Base-by-base conservation (phyloP, 2,888 invertebrate genomes). In the Tipula unca region DNA sequence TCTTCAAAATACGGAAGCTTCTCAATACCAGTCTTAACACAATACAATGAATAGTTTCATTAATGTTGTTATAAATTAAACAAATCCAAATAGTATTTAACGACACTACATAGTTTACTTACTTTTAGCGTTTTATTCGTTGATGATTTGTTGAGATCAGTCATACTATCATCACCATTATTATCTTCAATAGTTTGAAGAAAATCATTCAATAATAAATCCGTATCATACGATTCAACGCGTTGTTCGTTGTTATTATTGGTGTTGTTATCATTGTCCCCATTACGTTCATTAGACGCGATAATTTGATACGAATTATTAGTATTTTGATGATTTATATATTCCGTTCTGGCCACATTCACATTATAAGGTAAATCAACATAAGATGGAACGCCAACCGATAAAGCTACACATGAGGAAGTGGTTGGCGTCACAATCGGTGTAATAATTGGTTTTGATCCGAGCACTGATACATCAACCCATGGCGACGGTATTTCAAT, bases 401-500 rank as follows among this genome's bases (percentile, higher is more conserved):
- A 90, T 85, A 91, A 86, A 0, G 89, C 91, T 13, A 90, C 87
- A 86, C 91, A 90, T 20, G 90, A 87, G 91, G 93, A 82, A 89
- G 92, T 90, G 91, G 95, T 92, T 13, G 89, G 25, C n/a, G 39
- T 14, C 25, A 93, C 93, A 0, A 93, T 93, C 91, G 93, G 92
- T 87, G 93, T 92, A 89, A 93, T 92, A 42, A 90, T 88, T 14
- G 90, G 90, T 82, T 93, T 93, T 0, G 94, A 93, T 0, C 94
- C 93, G 86, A 95, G 90, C 3, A 94, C 94, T 87, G 94, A 94
- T 0, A 95, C 94, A 88, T 95, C 95, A 1, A 94, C 92, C 96
- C 96, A 96, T 0, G 94, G 94, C 0, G 94, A 93, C 86, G 95
- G 94, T 69, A 95, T 92, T 90, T 95, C 95, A 87, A 95, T 93